phyloP scores from a whole-genome alignment of 2,797 vertebrate genomes.

The Notoglanidium macrostoma region DNA sequence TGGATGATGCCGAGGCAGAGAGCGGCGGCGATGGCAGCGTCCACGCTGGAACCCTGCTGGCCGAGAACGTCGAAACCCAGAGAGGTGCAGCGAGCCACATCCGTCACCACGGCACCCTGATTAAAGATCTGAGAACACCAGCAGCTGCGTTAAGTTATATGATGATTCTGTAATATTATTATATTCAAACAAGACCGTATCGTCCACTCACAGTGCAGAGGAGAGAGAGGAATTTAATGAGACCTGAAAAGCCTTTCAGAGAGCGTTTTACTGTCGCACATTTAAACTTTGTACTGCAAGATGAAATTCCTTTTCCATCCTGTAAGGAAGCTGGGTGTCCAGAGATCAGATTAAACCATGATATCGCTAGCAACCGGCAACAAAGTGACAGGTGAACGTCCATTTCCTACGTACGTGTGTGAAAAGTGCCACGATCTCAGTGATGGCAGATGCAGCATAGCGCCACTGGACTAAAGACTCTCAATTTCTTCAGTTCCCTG shows the following conservation, averaged over 20 bases:
- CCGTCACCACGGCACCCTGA: slow-evolving; percentile 91
- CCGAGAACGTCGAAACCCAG: slow-evolving; percentile 86
- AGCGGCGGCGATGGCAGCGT: slow-evolving; percentile 87
- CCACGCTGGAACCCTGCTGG: slow-evolving; percentile 90
- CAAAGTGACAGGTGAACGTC: neutral
- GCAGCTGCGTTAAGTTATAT: neutral
- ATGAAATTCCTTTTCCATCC: neutral
- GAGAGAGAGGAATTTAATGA: too few relatives aligned
- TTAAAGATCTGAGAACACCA: slow-evolving; percentile 81
- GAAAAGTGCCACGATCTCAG: neutral
- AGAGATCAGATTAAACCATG: neutral
- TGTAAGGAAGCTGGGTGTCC: neutral
- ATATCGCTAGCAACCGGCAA: neutral
- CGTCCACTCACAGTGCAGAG: neutral
- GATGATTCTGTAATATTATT: neutral
- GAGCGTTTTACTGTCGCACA: too few relatives aligned
- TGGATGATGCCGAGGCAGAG: slow-evolving; percentile 91
- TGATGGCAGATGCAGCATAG: neutral
- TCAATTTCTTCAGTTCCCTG: neutral
- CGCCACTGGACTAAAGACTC: neutral
- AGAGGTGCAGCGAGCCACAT: slow-evolving; percentile 86
- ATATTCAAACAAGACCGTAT: neutral
- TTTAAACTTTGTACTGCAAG: too few relatives aligned
- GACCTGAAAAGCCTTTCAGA: too few relatives aligned
- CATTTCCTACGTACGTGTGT: neutral